Percentiles rank a stretch among this genome's conserved stretches.
These are phyloP conservation scores for Psilopsiagon aymara DNA, from an alignment of 2,113 vertebrate genomes.

Conservation along the genomic window DNA sequence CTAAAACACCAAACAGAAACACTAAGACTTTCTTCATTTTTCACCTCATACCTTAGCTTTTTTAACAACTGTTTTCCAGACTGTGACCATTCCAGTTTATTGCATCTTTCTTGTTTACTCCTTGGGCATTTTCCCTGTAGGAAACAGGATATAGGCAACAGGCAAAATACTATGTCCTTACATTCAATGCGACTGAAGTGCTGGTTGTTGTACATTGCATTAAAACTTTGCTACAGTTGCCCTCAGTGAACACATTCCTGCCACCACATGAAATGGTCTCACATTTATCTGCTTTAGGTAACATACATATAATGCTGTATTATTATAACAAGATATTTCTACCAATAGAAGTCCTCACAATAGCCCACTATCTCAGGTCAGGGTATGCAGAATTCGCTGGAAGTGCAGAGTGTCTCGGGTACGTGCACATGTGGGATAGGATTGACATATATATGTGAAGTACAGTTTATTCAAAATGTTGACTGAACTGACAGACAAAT, in stretches of 20 bases:
- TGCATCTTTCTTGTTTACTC: background rate
- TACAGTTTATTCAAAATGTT: background rate
- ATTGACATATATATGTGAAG: background rate
- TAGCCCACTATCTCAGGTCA: background rate
- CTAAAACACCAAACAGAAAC: background rate
- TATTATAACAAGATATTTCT: background rate
- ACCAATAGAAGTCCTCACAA: background rate
- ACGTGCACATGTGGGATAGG: too few relatives aligned
- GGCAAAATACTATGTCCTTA: background rate
- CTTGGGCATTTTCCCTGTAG: background rate
- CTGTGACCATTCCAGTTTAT: background rate
- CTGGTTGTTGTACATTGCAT: background rate
- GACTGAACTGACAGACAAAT: background rate
- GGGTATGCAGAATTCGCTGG: background rate
- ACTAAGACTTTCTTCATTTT: background rate
- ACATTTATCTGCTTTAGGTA: background rate
- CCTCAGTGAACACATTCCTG: background rate
- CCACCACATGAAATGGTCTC: background rate
- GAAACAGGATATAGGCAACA: background rate
- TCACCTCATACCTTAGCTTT: background rate
- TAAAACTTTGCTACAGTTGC: background rate
- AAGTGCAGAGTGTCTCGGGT: background rate
- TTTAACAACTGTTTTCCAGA: background rate
- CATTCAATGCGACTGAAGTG: background rate
- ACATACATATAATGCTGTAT: background rate